phyloP scores from a whole-genome alignment of 2,888 invertebrate genomes.

The Eulithis prunata region DNA sequence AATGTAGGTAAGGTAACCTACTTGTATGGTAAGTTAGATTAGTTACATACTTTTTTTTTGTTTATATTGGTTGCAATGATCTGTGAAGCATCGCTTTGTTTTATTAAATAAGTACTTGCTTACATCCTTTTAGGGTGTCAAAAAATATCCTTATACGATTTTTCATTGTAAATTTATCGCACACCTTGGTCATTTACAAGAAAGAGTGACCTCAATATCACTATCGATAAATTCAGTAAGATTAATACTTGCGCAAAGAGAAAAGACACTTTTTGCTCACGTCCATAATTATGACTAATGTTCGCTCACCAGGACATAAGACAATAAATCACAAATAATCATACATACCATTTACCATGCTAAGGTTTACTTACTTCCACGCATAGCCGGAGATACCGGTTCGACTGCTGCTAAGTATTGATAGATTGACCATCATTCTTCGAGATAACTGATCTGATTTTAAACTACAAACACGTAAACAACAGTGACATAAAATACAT shows the following conservation, averaged over 20 bases:
- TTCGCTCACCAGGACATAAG: slow-evolving; percentile 45
- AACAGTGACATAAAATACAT: slow-evolving; percentile 25
- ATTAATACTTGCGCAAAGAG: slow-evolving; percentile 43
- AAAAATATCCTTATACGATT: slow-evolving; percentile 25
- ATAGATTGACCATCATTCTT: slow-evolving; percentile 68
- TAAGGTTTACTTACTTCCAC: slow-evolving; percentile 65
- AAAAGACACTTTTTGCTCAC: slow-evolving; percentile 46
- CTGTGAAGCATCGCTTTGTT: background rate
- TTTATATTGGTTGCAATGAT: background rate
- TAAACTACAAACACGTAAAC: slow-evolving; percentile 35
- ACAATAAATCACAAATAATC: slow-evolving; percentile 64
- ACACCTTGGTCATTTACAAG: slow-evolving; percentile 32
- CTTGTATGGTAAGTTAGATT: too few species aligned
- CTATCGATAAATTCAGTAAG: slow-evolving; percentile 40
- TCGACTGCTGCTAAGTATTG: slow-evolving; percentile 55
- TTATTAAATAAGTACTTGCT: background rate
- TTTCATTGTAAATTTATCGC: slow-evolving; percentile 32
- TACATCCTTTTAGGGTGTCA: slow-evolving; percentile 9
- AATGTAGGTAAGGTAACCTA: too few species aligned
- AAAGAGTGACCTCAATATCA: slow-evolving; percentile 38
- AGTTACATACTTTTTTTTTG: background rate
- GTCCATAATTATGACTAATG: slow-evolving; percentile 59
- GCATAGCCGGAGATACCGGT: slow-evolving; percentile 55
- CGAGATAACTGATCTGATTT: slow-evolving; percentile 53
- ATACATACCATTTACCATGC: slow-evolving; percentile 60